Evolutionary conservation across 2,113 vertebrate genomes (phyloP), one percentile per base, ranked within the genome.

Genomic region (Gavia stellata): DNA sequence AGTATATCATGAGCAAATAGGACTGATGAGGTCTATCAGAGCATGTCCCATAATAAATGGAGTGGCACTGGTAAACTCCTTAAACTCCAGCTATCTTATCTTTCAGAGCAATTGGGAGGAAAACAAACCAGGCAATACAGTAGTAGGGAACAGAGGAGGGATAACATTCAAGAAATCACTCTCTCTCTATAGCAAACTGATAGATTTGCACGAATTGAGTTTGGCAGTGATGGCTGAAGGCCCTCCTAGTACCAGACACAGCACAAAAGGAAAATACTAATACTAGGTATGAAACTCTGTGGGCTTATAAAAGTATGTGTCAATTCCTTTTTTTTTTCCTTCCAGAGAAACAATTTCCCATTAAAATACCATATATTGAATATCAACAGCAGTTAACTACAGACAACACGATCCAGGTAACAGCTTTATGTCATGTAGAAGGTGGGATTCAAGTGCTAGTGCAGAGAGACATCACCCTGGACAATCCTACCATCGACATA

Each of bases 381-480:
- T 98, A 98, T 19, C 97, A 98, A 18, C 96, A 96, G 55, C 84
- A 92, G 86, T 59, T 98, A 95, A 98, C 98, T 20, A 90, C 97
- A 4, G 98, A 98, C 93, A 98, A 98, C 74, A 96, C 91, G 36
- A 98, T 98, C 84, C 97, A 98, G 36, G 68, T 95, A 73, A 98
- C 98, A 16, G 98, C 98, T 28, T 67, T 98, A 75, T 98, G 98
- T 88, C 94, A 97, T 7, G 88, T 97, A 40, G 6, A 96, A 7
- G 72, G 87, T 2, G 98, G 97, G 14, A 44, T 92, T 1, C 97
- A 97, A 79, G 94, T 98, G 40, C 84, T 98, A 36, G 97, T 98
- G 65, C 93, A 97, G 49, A 96, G 97, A 33, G 97, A 96, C 10
- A 34, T 98, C 91, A 96, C 74, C 36, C 91, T 98, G 87, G 97